Evolutionary conservation across 2,888 invertebrate genomes (phyloP).

Genomic region (Pyrocoelia pectoralis): DNA sequence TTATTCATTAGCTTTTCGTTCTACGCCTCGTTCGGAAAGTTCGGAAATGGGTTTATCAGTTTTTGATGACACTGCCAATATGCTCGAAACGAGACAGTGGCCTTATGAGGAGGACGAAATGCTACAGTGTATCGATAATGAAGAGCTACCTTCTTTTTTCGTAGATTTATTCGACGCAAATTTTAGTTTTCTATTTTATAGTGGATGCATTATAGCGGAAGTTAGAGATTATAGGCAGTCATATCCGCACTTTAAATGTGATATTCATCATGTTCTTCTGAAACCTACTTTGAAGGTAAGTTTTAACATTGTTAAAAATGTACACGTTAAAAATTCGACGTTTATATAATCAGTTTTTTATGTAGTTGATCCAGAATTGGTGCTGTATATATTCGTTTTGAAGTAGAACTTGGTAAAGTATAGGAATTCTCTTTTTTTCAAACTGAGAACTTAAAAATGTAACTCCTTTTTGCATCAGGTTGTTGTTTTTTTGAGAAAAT

Average conservation of each 20-base stretch:
- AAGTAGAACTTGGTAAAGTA: no score
- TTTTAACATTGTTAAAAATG: no score
- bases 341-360: no score
- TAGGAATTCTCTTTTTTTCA: no score
- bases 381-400: no score
- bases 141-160: slow-evolving; percentile 87
- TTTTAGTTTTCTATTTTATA: slow-evolving; percentile 87
- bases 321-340: no score
- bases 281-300: slow-evolving; percentile 86
- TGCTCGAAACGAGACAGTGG: slow-evolving; percentile 81
- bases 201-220: slow-evolving; percentile 91
- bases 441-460: no score
- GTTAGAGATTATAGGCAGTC: slow-evolving; percentile 88
- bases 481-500: no score
- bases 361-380: no score
- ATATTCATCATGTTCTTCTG: slow-evolving; percentile 86
- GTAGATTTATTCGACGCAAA: slow-evolving; percentile 84
- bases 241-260: slow-evolving; percentile 78
- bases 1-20: slow-evolving; percentile 58
- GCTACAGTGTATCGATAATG: slow-evolving; percentile 87
- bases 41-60: slow-evolving; percentile 55
- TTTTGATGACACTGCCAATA: slow-evolving; percentile 66
- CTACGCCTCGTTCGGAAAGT: slow-evolving; percentile 42
- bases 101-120: slow-evolving; percentile 91
- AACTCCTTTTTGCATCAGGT: no score